These are phyloP conservation scores for Mesembrinibis cayennensis DNA, from an alignment of 2,113 vertebrate genomes.

Conservation along the genomic window DNA sequence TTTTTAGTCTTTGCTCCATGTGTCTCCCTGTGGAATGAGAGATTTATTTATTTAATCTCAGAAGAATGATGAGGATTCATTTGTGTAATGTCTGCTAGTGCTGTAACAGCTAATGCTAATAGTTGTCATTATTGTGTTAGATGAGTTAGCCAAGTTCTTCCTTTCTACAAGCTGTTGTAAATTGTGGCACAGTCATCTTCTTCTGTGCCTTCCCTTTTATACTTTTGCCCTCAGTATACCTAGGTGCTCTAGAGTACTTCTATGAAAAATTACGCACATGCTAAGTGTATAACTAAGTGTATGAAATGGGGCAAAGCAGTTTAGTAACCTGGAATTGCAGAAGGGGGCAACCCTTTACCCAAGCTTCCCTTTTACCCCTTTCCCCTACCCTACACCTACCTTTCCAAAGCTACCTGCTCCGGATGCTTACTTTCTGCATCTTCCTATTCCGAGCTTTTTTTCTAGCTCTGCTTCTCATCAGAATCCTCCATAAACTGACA, in stretches of 20 bases:
- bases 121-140: not conserved
- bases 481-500: not conserved
- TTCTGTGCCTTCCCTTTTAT: not conserved
- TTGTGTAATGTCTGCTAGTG: not conserved
- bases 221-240: not conserved
- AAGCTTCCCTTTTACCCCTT: not conserved
- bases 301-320: not conserved
- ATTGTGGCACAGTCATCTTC: not conserved
- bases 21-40: not conserved
- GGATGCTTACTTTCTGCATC: not conserved
- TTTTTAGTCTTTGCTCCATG: not conserved
- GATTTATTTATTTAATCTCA: not conserved
- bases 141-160: not conserved
- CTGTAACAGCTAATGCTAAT: not conserved
- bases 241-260: not conserved
- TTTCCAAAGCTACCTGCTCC: not conserved
- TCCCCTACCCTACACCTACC: not conserved
- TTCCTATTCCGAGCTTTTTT: not conserved
- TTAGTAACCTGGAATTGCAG: not conserved
- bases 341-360: not conserved
- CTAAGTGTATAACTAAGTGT: too few relatives aligned
- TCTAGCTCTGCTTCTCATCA: not conserved
- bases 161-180: not conserved
- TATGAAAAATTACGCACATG: not conserved
- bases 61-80: not conserved